Conservation (phyloP, 2,797 vertebrate species). For the Brachymystax lenok region DNA sequence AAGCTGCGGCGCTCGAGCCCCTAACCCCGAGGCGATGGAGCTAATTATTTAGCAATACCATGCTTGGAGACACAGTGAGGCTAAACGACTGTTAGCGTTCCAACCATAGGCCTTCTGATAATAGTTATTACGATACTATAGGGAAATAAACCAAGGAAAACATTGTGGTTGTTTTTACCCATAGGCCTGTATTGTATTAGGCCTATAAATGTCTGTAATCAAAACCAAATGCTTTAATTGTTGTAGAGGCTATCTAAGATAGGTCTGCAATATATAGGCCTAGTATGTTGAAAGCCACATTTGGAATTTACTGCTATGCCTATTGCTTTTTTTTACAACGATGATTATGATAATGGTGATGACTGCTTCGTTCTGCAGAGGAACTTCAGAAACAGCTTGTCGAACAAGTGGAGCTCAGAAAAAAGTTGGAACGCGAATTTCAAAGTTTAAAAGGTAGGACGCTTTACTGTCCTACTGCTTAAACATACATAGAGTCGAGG, state of each 20-base stretch:
- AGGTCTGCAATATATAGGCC: neutral
- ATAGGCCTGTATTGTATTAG: slow-evolving; percentile 20
- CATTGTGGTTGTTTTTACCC: neutral
- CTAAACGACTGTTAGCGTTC: slow-evolving; percentile 72
- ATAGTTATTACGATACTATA: slow-evolving; percentile 66
- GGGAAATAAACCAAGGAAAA: slow-evolving; percentile 45
- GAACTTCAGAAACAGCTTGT: slow-evolving; percentile 94
- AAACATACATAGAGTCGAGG: neutral
- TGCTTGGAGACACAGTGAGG: slow-evolving; percentile 78
- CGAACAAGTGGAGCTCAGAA: slow-evolving; percentile 96
- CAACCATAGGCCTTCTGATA: slow-evolving; percentile 59
- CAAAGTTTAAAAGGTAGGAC: slow-evolving; percentile 94
- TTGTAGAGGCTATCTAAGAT: neutral
- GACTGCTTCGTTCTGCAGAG: slow-evolving; percentile 74
- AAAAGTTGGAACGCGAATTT: slow-evolving; percentile 96
- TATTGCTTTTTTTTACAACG: neutral
- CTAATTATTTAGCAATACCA: slow-evolving; percentile 80
- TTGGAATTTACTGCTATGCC: neutral
- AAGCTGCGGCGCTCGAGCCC: slow-evolving; percentile 28
- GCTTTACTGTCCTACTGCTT: neutral
- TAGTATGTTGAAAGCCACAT: neutral
- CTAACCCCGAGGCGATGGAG: slow-evolving; percentile 74
- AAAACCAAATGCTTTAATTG: neutral
- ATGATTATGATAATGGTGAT: neutral
- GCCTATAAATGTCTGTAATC: neutral